phyloP scores from a whole-genome alignment of 2,888 invertebrate species.

The Netelia virgata region DNA sequence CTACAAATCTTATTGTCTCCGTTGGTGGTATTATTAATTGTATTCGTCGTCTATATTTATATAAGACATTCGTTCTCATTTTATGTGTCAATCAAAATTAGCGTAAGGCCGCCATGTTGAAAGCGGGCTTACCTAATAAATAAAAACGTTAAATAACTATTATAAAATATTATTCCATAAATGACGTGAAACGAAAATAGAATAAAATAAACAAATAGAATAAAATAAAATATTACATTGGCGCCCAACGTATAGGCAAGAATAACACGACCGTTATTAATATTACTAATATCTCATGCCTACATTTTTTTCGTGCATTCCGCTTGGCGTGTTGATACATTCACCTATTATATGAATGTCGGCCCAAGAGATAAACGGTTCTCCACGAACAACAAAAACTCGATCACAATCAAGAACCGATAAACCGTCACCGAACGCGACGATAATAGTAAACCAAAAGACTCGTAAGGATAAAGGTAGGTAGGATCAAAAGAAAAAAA shows the following conservation, averaged over 20 bases:
- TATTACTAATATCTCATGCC: conserved; percentile 47
- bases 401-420: neutral
- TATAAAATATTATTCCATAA: too few species aligned
- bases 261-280: conserved; percentile 28
- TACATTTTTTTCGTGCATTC: neutral
- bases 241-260: neutral
- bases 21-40: too few species aligned
- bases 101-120: too few species aligned
- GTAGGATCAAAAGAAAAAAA: too few species aligned
- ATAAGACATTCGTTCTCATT: too few species aligned
- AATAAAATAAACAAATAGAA: too few species aligned
- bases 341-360: neutral
- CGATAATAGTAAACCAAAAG: neutral
- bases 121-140: too few species aligned
- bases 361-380: neutral
- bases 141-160: too few species aligned
- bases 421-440: neutral
- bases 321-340: neutral
- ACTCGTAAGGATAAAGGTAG: neutral
- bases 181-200: too few species aligned
- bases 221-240: neutral
- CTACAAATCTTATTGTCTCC: too few species aligned
- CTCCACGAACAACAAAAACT: neutral
- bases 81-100: too few species aligned
- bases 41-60: too few species aligned